Percentiles rank a stretch among this genome's conserved stretches.
phyloP scores from a whole-genome alignment of 2,888 invertebrate genomes.

The Cyaniris semiargus region DNA sequence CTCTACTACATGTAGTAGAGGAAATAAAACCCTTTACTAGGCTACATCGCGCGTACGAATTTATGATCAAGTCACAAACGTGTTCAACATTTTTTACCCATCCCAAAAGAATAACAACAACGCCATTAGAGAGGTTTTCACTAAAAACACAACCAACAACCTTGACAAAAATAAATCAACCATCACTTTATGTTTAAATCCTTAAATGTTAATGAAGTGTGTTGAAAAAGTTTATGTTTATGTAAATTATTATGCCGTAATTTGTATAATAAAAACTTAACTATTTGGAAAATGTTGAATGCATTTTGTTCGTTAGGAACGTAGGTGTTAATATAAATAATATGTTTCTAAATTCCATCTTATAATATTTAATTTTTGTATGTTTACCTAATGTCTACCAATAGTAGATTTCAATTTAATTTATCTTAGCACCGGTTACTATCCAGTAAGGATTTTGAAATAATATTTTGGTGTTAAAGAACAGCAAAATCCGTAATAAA shows the following conservation, averaged over 20 bases:
- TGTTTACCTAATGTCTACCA: too few relatives aligned
- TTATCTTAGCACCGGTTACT: too few relatives aligned
- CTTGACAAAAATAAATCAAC: neutral
- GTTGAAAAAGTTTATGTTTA: conserved; percentile 23
- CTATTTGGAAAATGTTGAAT: neutral
- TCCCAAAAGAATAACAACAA: neutral
- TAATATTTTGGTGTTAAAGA: neutral
- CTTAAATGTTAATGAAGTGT: conserved; percentile 23
- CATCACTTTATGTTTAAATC: conserved; percentile 21
- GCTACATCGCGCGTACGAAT: too few relatives aligned
- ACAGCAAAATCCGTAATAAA: too few relatives aligned
- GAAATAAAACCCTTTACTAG: too few relatives aligned
- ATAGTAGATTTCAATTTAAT: too few relatives aligned
- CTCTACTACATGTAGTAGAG: too few relatives aligned
- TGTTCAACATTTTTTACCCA: neutral
- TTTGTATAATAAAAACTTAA: conserved; percentile 14
- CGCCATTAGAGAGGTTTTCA: neutral
- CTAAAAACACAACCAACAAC: neutral
- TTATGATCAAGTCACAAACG: too few relatives aligned
- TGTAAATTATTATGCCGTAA: conserved; percentile 19
- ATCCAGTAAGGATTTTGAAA: too few relatives aligned
- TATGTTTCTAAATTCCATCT: neutral
- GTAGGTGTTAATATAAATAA: neutral
- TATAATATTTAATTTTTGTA: too few relatives aligned
- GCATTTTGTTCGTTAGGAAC: neutral